A percentile compares a stretch with the other conserved stretches of the same genome.
Conservation (phyloP, 2,888 invertebrate species). For the Eumerus sabulonum region DNA sequence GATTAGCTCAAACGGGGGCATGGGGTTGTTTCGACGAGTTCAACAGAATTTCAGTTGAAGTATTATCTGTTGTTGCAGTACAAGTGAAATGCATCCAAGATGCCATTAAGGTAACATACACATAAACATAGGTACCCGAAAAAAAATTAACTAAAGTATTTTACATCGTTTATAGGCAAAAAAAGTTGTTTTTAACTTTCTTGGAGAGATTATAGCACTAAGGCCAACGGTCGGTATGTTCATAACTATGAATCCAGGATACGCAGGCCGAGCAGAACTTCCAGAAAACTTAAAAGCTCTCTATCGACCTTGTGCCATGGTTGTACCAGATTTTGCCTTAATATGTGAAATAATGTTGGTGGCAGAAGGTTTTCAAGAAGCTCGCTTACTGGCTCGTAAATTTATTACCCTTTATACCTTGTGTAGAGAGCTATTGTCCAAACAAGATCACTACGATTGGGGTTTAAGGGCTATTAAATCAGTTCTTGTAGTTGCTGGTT, state of each 20-base stretch:
- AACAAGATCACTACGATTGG: slow-evolving; percentile 98
- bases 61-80: slow-evolving; percentile 95
- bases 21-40: slow-evolving; percentile 99
- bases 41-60: slow-evolving; percentile 96
- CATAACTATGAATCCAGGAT: slow-evolving; percentile 98
- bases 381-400: slow-evolving; percentile 92
- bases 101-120: slow-evolving; percentile 86
- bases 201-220: slow-evolving; percentile 89
- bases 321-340: slow-evolving; percentile 96
- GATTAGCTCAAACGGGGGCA: slow-evolving; percentile 83
- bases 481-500: slow-evolving; percentile 95
- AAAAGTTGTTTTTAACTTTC: slow-evolving; percentile 89
- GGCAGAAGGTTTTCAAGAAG: slow-evolving; percentile 96
- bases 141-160: slow-evolving; percentile 1
- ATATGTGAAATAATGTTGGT: slow-evolving; percentile 99
- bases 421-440: slow-evolving; percentile 93
- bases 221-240: slow-evolving; percentile 92
- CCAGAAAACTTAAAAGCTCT: slow-evolving; percentile 89
- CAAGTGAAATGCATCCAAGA: slow-evolving; percentile 93
- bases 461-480: slow-evolving; percentile 97
- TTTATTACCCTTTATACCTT: slow-evolving; percentile 95
- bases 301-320: slow-evolving; percentile 95
- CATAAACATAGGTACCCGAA: slow-evolving; percentile 6
- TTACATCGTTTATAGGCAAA: slow-evolving; percentile 79
- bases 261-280: slow-evolving; percentile 93